Evolutionary conservation across 2,888 invertebrate genomes (phyloP).

Genomic region (Antheraea assamensis): DNA sequence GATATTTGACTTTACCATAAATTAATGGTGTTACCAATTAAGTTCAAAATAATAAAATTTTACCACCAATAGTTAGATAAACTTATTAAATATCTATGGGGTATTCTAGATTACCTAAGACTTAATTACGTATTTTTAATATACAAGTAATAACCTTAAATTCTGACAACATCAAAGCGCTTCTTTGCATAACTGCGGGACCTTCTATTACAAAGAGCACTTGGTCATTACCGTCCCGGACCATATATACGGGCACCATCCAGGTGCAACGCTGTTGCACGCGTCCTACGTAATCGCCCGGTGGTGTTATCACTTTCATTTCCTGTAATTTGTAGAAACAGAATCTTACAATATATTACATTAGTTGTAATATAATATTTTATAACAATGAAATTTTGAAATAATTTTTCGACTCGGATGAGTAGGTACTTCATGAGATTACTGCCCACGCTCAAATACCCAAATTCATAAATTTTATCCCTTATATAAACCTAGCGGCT

Average conservation of each 20-base stretch:
- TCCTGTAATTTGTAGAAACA: slow-evolving; percentile 52
- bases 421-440: no score
- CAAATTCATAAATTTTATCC: no score
- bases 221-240: slow-evolving; percentile 84
- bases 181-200: slow-evolving; percentile 78
- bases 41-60: background rate
- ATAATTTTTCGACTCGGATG: no score
- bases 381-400: no score
- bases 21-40: background rate
- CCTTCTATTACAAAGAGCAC: slow-evolving; percentile 88
- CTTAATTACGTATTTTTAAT: background rate
- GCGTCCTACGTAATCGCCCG: slow-evolving; percentile 86
- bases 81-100: background rate
- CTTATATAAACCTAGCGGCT: no score
- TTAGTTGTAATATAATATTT: background rate
- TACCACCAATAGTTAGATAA: background rate
- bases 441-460: no score
- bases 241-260: slow-evolving; percentile 85
- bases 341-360: background rate
- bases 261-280: slow-evolving; percentile 87
- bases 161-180: slow-evolving; percentile 62
- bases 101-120: background rate
- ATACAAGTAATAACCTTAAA: slow-evolving; percentile 55
- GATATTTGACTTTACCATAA: background rate
- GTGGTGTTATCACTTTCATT: slow-evolving; percentile 87